phyloP scores from a whole-genome alignment of 2,113 vertebrate genomes.

The Sprattus sprattus region DNA sequence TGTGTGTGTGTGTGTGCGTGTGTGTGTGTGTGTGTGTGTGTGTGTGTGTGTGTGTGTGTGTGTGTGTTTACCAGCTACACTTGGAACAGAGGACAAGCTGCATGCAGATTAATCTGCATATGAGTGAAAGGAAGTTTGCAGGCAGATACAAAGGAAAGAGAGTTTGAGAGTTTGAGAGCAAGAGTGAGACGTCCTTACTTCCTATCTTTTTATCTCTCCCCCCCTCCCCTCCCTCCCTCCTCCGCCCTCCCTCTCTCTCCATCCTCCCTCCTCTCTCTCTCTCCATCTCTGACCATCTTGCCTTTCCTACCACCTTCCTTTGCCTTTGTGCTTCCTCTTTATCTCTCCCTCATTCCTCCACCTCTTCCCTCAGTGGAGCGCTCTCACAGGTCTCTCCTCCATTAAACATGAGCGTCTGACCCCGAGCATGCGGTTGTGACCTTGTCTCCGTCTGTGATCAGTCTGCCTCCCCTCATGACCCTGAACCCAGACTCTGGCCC shows the following conservation, averaged over 20 bases:
- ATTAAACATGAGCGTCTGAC: conserved; percentile 9
- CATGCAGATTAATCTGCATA: not conserved
- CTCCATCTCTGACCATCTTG: not conserved
- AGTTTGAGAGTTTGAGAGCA: not conserved
- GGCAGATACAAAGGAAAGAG: not conserved
- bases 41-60: not conserved
- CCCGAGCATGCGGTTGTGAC: not conserved
- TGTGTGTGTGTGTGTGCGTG: not conserved
- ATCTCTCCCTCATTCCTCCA: not conserved
- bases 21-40: not conserved
- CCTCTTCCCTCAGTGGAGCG: not conserved
- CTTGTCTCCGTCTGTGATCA: conserved; percentile 10
- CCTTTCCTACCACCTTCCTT: not conserved
- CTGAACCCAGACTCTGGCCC: not conserved
- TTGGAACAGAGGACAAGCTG: not conserved
- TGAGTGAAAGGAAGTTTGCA: not conserved
- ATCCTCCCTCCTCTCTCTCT: not conserved
- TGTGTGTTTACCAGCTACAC: not conserved
- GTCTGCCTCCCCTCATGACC: not conserved
- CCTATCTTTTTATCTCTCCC: not conserved
- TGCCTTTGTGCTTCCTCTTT: not conserved
- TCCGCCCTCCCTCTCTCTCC: not conserved
- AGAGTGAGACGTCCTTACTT: not conserved
- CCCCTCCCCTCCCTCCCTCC: not conserved
- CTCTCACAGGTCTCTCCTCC: not conserved